Evolutionary conservation across 2,888 invertebrate genomes (phyloP).

Genomic region (Fragum sueziense): DNA sequence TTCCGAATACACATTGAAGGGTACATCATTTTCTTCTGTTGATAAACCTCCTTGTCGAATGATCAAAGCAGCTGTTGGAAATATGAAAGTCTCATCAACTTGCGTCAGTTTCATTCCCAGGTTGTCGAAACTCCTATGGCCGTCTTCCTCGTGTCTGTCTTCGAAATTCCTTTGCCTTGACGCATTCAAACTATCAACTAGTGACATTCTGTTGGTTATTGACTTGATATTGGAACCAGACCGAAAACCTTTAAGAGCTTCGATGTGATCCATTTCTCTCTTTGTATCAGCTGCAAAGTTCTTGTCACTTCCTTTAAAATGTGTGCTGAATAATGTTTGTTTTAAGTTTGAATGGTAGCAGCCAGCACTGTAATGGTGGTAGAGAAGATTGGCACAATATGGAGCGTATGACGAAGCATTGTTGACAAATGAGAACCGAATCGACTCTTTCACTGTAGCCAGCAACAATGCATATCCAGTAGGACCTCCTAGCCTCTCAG

Average conservation of each 20-base stretch:
- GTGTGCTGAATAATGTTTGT: slow-evolving; percentile 42
- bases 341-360: slow-evolving; percentile 48
- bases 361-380: slow-evolving; percentile 42
- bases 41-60: not conserved
- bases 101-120: slow-evolving; percentile 16
- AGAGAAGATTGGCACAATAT: slow-evolving; percentile 41
- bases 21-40: not conserved
- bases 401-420: slow-evolving; percentile 54
- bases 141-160: not conserved
- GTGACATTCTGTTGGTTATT: slow-evolving; percentile 44
- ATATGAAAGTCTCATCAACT: slow-evolving; percentile 14
- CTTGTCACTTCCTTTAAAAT: slow-evolving; percentile 25
- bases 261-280: slow-evolving; percentile 50
- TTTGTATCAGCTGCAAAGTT: slow-evolving; percentile 55
- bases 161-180: not conserved
- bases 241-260: slow-evolving; percentile 38
- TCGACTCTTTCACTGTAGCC: slow-evolving; percentile 11
- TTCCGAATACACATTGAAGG: not conserved
- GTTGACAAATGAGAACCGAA: slow-evolving; percentile 57
- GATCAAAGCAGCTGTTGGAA: slow-evolving; percentile 5
- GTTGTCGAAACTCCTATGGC: too few species aligned
- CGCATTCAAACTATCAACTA: slow-evolving; percentile 32
- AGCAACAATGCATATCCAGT: slow-evolving; percentile 38
- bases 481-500: slow-evolving; percentile 36
- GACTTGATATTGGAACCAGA: slow-evolving; percentile 33